Percentiles rank a stretch among this genome's conserved stretches.
Conservation (phyloP, 2,113 vertebrate species). For the Lepisosteus oculatus region DNA sequence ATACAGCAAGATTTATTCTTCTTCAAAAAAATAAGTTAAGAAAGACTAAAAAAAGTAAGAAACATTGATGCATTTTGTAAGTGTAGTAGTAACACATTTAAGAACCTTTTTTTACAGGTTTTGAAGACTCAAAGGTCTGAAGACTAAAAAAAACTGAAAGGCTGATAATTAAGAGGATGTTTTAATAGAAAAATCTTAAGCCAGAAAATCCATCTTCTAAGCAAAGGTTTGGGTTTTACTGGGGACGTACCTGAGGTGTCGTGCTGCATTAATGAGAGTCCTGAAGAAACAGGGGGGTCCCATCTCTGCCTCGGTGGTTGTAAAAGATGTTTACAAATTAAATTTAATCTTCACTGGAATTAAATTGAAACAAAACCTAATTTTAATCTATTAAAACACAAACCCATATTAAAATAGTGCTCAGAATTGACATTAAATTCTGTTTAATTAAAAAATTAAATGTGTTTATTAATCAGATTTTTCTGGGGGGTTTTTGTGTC, state of each 20-base stretch:
- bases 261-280: no score
- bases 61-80: no score
- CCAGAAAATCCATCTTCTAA: no score
- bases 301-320: constrained; percentile 54
- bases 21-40: constrained; percentile 5
- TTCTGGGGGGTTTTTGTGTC: no score
- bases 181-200: no score
- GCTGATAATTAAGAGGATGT: no score
- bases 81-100: not conserved
- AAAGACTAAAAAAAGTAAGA: not conserved
- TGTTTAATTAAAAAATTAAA: not conserved
- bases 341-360: constrained; percentile 42
- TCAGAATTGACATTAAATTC: constrained; percentile 31
- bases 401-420: constrained; percentile 35
- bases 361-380: constrained; percentile 52
- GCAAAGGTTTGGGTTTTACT: no score
- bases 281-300: constrained; percentile 32
- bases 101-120: not conserved
- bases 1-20: constrained; percentile 1
- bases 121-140: not conserved
- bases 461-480: not conserved
- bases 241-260: no score
- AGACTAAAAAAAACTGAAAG: no score
- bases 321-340: constrained; percentile 52
- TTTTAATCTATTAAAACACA: constrained; percentile 39